Base-by-base conservation (phyloP, 1,140 invertebrate genomes). In the Condylostylus longicornis region DNA sequence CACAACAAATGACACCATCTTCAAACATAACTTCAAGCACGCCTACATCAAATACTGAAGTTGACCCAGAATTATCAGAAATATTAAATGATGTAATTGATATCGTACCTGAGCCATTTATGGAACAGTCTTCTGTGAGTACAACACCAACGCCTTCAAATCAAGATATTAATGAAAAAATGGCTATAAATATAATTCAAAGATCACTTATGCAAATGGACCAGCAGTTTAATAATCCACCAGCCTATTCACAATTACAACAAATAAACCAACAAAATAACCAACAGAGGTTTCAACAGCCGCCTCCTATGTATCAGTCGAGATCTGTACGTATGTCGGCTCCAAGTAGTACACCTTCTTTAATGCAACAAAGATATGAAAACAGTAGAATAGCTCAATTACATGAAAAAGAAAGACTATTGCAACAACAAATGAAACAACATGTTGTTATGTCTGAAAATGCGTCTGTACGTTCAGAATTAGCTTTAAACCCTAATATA, bases 121-220 rank as follows among this genome's bases (percentile, higher is more conserved):
- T n/a, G n/a, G 54, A 58, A 23, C 42, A 51, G 29, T 50, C 51
- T 18, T 65, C 66, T 45, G 58, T 59, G 43, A 60, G 63, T 19
- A 53, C 58, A 42, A 66, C 51, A 12, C 51, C 51, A 15, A 52
- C 54, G n/a, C 49, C 54, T 18, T 42, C 43, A 61, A 60, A 57
- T 50, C 47, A 49, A 38, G 25, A 61, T 62, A 32, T 61, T 67
- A 77, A 77, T 46, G 82, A 87, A 49, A 78, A 77, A 54, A 74
- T 80, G 61, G 87, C 82, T 13, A 93, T 94, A 35, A 83, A 79
- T 51, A 82, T 76, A 8, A 95, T 95, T 51, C 82, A 88, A 50
- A 78, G 85, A 56, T 83, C 82, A 51, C 65, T 95, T 39, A 93
- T 93, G 86, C 79, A 79, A 47, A 78, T 69, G 47, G 80, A 75